Conservation (phyloP, 2,888 invertebrate genomes). For the Thera obeliscata region DNA sequence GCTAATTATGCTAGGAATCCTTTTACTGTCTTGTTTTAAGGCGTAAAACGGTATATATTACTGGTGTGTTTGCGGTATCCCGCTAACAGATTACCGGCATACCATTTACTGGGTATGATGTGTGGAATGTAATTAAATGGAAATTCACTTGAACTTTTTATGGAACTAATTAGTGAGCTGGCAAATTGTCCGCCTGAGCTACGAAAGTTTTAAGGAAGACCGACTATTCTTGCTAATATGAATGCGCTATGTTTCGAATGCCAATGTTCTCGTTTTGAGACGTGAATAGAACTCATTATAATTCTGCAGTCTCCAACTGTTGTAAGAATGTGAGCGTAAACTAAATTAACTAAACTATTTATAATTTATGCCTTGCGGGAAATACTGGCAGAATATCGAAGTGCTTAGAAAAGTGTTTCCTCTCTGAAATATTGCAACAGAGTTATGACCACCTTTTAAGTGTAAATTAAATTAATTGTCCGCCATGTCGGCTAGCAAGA, state of each 20-base stretch:
- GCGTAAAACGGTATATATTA: conserved; percentile 45
- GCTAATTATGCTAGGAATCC: conserved; percentile 53
- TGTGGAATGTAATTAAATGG: conserved; percentile 44
- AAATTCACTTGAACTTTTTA: conserved; percentile 15
- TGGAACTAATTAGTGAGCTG: conserved; percentile 8
- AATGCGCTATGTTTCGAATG: background rate
- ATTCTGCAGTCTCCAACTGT: background rate
- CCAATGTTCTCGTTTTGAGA: background rate
- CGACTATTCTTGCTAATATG: background rate
- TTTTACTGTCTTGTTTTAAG: conserved; percentile 53
- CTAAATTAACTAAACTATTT: background rate
- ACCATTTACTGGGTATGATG: conserved; percentile 38
- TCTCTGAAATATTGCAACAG: background rate
- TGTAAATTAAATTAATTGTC: conserved; percentile 70
- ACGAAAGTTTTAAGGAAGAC: background rate
- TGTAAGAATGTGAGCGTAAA: background rate
- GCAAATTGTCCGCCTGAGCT: conserved; percentile 2
- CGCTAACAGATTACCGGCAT: conserved; percentile 36
- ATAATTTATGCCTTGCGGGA: background rate
- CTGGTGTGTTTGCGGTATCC: conserved; percentile 46
- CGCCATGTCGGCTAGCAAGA: conserved; percentile 57
- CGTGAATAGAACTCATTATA: background rate
- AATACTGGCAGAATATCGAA: background rate
- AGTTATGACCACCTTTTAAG: conserved; percentile 37
- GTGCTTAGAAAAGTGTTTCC: background rate